Base-by-base conservation (phyloP, 1,140 invertebrate species). In the Prorops nasuta region DNA sequence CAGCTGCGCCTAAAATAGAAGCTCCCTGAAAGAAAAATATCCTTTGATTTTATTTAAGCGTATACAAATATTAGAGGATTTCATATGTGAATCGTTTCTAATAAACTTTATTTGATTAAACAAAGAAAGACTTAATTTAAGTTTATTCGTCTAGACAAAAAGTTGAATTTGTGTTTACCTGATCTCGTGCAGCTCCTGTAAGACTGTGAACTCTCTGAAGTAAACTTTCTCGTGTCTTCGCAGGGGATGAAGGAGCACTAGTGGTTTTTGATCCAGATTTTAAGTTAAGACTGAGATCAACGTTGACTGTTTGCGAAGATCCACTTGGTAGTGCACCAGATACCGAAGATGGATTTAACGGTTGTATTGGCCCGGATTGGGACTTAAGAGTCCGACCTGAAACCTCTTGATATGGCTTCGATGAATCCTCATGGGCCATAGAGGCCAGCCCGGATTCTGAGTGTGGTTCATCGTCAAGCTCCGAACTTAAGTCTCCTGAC, bases 401-500 rank as follows among this genome's bases (percentile, higher is more conserved):
- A 53, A 73, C 49, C 16, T 64, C 71, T 57, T 75, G 74, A 58
- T 74, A 75, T 32, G 69, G 64, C 41, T 72, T 68, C 7, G 70
- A 64, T 17, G 74, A 71, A 45, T 76, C 73, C 36, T 73, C 71
- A 15, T 67, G 66, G 38, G 63, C 72, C 74, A 73, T 46, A 71
- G 78, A 47, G 78, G 77, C 66, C 78, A 79, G 48, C 77, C 79
- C 66, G 69, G 84, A 79, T 72, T 87, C 86, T 71, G 86, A 79
- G 42, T 69, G 72, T 21, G 79, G 72, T 66, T 89, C 89, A 78
- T 89, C 88, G 76, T 92, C 90, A 70, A 90, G 84, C 81, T 92
- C 90, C 73, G 89, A 90, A 79, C 89, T 91, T 61, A 94, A 81
- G 76, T 94, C 91, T 76, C 91, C 90, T 80, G 90, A 92, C 81